phyloP scores from a whole-genome alignment of 2,113 vertebrate species.

The Seriola dumerili region DNA sequence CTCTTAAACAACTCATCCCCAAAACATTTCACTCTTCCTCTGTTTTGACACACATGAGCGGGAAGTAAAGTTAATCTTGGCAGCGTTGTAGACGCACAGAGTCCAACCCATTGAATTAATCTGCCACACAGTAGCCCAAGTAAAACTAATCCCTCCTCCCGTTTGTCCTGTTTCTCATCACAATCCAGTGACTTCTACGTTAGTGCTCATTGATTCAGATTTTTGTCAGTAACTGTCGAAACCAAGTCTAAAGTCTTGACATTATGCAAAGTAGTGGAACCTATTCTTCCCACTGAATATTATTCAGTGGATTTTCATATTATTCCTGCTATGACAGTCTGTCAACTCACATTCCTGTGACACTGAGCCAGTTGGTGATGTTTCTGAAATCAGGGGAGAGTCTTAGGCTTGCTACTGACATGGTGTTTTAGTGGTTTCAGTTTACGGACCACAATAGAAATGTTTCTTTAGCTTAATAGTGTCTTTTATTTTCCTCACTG shows the following conservation, averaged over 20 bases:
- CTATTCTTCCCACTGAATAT: neutral
- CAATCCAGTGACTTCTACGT: neutral
- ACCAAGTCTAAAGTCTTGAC: neutral
- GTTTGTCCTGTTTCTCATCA: neutral
- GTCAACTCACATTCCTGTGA: neutral
- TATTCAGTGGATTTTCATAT: constrained; percentile 15
- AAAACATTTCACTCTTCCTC: neutral
- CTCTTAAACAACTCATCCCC: no score
- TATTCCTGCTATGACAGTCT: neutral
- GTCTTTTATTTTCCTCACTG: no score
- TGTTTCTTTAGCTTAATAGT: no score
- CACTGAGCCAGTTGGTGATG: constrained; percentile 9
- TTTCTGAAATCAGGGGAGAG: neutral
- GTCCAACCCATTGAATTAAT: constrained; percentile 5
- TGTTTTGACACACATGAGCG: neutral
- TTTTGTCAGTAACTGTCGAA: neutral
- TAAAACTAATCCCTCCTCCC: constrained; percentile 7
- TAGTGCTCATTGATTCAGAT: no score
- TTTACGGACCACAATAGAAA: no score
- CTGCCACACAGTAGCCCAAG: neutral
- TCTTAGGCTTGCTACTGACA: neutral
- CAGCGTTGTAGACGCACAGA: neutral
- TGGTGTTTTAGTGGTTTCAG: neutral
- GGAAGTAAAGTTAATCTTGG: constrained; percentile 14
- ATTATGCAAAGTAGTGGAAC: neutral